Evolutionary conservation across 2,888 invertebrate genomes (phyloP), one percentile per base, ranked within the genome.

Genomic region (Gnatocerus cornutus): DNA sequence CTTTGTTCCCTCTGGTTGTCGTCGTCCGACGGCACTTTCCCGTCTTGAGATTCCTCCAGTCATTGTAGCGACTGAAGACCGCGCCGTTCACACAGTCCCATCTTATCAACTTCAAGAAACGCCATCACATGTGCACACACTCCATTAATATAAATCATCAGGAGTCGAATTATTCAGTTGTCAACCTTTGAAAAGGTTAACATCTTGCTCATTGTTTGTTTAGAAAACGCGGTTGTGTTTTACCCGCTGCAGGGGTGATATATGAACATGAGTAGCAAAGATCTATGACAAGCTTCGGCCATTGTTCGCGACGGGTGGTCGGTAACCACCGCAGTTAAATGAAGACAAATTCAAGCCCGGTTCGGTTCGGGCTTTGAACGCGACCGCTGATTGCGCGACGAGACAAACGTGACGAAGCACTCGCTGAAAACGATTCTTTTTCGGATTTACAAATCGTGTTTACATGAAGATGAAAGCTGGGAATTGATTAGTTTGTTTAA

Each of bases 221-320:
- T 48, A 16, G 27, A 37, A 14, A 41, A 29, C 48, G 55, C 48
- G 62, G 53, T 56, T 55, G 58, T 58, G 56, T 71, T 71, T 56
- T 50, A 58, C 16, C 48, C 43, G 66, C 68, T 39, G 59, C 56
- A 66, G 63, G 73, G 73, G 77, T 81, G 81, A 81, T 81, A 80
- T 80, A 81, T 80, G 81, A 78, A 77, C 79, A 75, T 80, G 81
- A 80, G 79, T 79, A 79, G 79, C 77, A 72, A 71, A 76, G 77
- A 76, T 77, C 74, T 78, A 78, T 81, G 83, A 82, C 82, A 82
- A 78, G 79, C 77, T 70, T 67, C 56, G 66, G 76, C 80, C 78
- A 84, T 84, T 85, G 85, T 84, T 83, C 82, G 62, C 84, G 69
- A 76, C 82, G 80, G 84, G 84, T 77, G 84, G 83, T 74, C 82